Evolutionary conservation across 92 coral and sea anemone species (phyloP).

Genomic region (Epizoanthus fatuus): DNA sequence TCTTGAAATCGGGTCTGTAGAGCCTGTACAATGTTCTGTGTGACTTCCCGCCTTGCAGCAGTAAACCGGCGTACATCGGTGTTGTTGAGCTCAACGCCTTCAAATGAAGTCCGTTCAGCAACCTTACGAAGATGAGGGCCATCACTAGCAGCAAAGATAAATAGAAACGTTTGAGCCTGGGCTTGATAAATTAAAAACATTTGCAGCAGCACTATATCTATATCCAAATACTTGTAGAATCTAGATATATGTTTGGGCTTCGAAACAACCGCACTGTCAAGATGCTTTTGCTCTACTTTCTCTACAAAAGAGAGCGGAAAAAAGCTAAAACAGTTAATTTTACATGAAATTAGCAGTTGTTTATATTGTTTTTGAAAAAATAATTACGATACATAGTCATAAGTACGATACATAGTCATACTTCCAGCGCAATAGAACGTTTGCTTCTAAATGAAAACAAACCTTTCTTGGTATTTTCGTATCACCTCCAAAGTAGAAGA

Average conservation of each 20-base stretch:
- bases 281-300: no score
- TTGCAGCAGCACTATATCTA: constrained; percentile 2
- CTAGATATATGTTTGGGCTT: not conserved
- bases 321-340: no score
- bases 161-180: not conserved
- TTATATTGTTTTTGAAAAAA: no score
- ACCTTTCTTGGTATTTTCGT: constrained; percentile 13
- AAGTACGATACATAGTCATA: not conserved
- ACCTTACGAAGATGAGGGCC: constrained; percentile 32
- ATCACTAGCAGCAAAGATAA: constrained; percentile 8
- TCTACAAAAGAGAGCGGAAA: no score
- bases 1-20: not conserved
- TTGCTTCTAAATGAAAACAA: not conserved
- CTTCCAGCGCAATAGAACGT: not conserved
- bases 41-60: not conserved
- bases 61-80: not conserved
- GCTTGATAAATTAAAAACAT: constrained; percentile 12
- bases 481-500: not conserved
- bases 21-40: not conserved
- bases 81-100: constrained; percentile 9
- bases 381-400: not conserved
- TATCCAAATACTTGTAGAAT: not conserved
- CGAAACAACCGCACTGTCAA: not conserved
- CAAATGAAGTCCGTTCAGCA: constrained; percentile 20
- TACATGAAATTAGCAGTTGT: no score